A percentile compares a stretch with the other conserved stretches of the same genome.
Evolutionary conservation across 2,797 vertebrate genomes (phyloP).

Genomic region (Thamnophis elegans): DNA sequence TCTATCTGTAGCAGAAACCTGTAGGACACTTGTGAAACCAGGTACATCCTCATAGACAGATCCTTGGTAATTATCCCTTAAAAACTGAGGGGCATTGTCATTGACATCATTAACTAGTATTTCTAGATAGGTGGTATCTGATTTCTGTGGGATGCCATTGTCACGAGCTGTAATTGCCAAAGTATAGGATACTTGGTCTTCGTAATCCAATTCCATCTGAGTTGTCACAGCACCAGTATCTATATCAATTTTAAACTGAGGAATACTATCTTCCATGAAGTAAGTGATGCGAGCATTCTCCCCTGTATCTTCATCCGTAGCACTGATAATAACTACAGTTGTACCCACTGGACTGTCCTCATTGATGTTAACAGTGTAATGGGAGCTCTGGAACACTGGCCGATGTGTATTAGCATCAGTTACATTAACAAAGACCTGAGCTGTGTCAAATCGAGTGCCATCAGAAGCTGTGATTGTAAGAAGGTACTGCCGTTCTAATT

Average conservation of each 20-base stretch:
- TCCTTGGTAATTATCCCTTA: conserved; percentile 85
- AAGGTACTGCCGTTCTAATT: conserved; percentile 90
- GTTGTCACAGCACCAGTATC: conserved; percentile 91
- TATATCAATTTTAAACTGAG: conserved; percentile 88
- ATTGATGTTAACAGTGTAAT: conserved; percentile 90
- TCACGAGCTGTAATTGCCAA: conserved; percentile 92
- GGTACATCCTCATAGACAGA: conserved; percentile 91
- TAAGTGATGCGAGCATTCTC: conserved; percentile 95
- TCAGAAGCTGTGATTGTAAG: conserved; percentile 88
- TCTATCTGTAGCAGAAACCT: conserved; percentile 90
- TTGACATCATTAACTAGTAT: conserved; percentile 95
- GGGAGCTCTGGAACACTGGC: conserved; percentile 96
- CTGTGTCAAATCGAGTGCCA: conserved; percentile 84
- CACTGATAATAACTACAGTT: conserved; percentile 91
- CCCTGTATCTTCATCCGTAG: conserved; percentile 92
- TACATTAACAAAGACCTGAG: conserved; percentile 88
- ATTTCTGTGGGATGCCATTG: conserved; percentile 96
- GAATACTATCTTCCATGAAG: conserved; percentile 95
- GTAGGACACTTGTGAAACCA: conserved; percentile 90
- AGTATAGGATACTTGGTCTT: conserved; percentile 95
- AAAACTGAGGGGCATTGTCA: conserved; percentile 91
- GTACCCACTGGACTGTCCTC: conserved; percentile 87
- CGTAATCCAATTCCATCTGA: conserved; percentile 92
- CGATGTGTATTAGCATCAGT: conserved; percentile 96
- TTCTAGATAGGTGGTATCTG: conserved; percentile 95